These are phyloP conservation scores for Limnephilus marmoratus DNA, from an alignment of 2,888 invertebrate species.

Conservation along the genomic window DNA sequence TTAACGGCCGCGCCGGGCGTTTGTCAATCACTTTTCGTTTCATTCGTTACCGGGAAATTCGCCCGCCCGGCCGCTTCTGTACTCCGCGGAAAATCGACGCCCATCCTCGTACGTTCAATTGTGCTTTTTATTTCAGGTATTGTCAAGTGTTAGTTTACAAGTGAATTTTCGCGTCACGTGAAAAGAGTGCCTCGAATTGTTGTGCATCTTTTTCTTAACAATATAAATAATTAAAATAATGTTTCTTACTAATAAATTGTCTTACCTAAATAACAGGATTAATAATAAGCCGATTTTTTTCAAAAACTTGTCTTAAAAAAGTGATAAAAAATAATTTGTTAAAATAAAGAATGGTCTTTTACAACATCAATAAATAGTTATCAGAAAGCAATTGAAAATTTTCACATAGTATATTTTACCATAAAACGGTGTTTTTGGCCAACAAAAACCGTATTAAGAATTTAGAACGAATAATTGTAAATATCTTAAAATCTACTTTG, in stretches of 20 bases:
- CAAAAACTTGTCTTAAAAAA: background rate
- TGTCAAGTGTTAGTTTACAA: background rate
- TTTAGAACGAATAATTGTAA: background rate
- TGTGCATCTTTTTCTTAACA: background rate
- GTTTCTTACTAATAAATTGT: too few relatives aligned
- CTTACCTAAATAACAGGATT: too few relatives aligned
- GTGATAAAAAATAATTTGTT: background rate
- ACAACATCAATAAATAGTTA: background rate
- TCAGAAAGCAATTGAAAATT: background rate
- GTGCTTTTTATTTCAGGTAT: background rate
- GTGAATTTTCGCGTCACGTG: background rate
- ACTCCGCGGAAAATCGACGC: conserved; percentile 40
- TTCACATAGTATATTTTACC: background rate
- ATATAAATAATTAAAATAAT: too few relatives aligned
- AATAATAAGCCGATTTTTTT: too few relatives aligned
- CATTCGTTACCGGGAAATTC: conserved; percentile 64
- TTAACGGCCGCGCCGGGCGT: conserved; percentile 32
- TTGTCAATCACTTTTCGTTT: conserved; percentile 65
- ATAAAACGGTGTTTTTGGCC: background rate
- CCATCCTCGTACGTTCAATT: conserved; percentile 9
- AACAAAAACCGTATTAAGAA: background rate
- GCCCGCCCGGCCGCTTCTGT: conserved; percentile 55
- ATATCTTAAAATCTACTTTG: background rate
- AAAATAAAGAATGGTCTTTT: background rate
- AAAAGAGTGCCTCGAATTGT: background rate